Evolutionary conservation across 2,888 invertebrate species (phyloP).

Genomic region (Omphaloscelis lunosa): DNA sequence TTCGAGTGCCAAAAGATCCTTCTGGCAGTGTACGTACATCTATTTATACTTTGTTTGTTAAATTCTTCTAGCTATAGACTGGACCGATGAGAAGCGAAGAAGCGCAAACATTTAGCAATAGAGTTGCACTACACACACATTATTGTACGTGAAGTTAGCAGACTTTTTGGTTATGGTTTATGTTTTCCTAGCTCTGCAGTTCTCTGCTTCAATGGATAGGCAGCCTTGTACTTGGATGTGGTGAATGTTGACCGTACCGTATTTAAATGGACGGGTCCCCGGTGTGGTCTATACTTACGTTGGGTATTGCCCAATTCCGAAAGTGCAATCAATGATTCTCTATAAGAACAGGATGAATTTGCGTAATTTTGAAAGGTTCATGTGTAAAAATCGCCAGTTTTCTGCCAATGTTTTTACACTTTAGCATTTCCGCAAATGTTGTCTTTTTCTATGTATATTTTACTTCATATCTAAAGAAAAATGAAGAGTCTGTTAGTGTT

Average conservation of each 20-base stretch:
- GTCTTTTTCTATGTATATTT: background rate
- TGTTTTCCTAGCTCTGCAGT: background rate
- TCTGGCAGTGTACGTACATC: background rate
- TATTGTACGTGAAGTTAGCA: background rate
- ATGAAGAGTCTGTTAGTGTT: background rate
- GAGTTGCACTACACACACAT: background rate
- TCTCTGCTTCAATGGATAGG: background rate
- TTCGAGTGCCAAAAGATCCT: background rate
- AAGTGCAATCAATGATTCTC: conserved; percentile 6
- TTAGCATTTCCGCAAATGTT: too few species aligned
- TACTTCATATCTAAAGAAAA: background rate
- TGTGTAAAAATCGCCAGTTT: background rate
- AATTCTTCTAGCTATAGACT: background rate
- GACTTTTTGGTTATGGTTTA: background rate
- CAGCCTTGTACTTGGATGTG: background rate
- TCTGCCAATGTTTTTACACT: background rate
- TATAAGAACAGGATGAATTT: conserved; percentile 5
- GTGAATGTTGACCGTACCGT: background rate
- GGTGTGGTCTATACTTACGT: background rate
- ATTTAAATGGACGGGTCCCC: background rate
- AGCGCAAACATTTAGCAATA: background rate
- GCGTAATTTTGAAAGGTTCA: conserved; percentile 11
- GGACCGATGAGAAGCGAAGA: background rate
- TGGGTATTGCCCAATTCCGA: conserved; percentile 1
- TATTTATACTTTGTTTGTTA: background rate